phyloP scores from a whole-genome alignment of 2,888 invertebrate genomes.

The Stenotaenia linearis region DNA sequence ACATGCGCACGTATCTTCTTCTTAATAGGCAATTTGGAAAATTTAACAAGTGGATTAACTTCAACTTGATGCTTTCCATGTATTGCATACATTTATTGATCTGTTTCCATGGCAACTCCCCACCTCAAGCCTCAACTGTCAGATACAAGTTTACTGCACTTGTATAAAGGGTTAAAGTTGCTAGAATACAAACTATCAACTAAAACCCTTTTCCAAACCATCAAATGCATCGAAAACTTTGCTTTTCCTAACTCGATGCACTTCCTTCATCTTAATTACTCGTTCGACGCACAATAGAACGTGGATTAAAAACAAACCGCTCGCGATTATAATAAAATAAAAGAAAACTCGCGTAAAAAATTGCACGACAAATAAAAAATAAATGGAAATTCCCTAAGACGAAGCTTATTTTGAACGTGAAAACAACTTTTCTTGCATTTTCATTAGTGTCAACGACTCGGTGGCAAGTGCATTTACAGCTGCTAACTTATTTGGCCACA shows the following conservation, averaged over 20 bases:
- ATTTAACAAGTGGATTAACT: conserved; percentile 26
- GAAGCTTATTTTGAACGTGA: neutral
- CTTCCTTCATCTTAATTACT: neutral
- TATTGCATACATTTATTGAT: conserved; percentile 26
- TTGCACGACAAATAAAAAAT: neutral
- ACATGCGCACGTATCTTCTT: conserved; percentile 1
- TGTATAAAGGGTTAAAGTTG: conserved; percentile 26
- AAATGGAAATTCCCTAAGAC: neutral
- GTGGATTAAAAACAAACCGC: too few species aligned
- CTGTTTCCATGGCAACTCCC: conserved; percentile 22
- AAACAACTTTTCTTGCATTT: neutral
- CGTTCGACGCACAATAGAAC: neutral
- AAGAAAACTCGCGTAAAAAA: neutral
- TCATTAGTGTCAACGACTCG: conserved; percentile 21
- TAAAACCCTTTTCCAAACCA: neutral
- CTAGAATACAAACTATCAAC: conserved; percentile 17
- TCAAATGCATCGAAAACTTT: neutral
- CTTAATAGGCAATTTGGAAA: conserved; percentile 26
- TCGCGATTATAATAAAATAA: neutral
- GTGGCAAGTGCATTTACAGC: conserved; percentile 3
- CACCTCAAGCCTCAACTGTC: conserved; percentile 24
- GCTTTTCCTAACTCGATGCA: neutral
- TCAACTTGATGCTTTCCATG: conserved; percentile 26
- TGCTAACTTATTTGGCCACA: conserved; percentile 24
- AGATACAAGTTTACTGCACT: conserved; percentile 26